Conservation (phyloP, 2,797 vertebrate genomes). For the Balearica regulorum region DNA sequence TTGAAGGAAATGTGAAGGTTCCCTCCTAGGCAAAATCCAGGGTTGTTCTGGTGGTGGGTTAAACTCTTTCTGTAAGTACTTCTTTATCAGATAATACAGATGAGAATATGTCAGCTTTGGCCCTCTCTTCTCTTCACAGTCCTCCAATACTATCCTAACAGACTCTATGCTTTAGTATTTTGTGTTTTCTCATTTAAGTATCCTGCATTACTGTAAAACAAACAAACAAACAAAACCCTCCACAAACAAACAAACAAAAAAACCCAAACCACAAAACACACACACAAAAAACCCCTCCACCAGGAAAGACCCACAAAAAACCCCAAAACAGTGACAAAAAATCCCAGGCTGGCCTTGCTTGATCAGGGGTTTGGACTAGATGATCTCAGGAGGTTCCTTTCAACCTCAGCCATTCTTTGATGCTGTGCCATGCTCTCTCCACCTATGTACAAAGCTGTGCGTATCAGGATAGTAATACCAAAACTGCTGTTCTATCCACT, state of each 20-base stretch:
- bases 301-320: no score
- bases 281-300: neutral
- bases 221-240: no score
- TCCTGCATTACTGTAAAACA: neutral
- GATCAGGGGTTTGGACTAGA: neutral
- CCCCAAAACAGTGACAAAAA: neutral
- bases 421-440: neutral
- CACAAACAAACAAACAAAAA: no score
- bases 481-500: neutral
- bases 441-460: rapidly evolving
- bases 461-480: neutral
- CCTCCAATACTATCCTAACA: neutral
- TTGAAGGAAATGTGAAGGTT: neutral
- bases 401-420: neutral
- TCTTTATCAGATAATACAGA: neutral
- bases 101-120: neutral
- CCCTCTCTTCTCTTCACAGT: neutral
- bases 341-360: neutral
- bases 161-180: neutral
- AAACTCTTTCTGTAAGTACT: neutral
- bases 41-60: neutral
- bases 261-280: no score
- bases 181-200: neutral
- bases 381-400: neutral
- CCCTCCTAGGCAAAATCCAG: neutral